Evolutionary conservation across 2,113 vertebrate species (phyloP).

Genomic region (Xyliphius kryptos): DNA sequence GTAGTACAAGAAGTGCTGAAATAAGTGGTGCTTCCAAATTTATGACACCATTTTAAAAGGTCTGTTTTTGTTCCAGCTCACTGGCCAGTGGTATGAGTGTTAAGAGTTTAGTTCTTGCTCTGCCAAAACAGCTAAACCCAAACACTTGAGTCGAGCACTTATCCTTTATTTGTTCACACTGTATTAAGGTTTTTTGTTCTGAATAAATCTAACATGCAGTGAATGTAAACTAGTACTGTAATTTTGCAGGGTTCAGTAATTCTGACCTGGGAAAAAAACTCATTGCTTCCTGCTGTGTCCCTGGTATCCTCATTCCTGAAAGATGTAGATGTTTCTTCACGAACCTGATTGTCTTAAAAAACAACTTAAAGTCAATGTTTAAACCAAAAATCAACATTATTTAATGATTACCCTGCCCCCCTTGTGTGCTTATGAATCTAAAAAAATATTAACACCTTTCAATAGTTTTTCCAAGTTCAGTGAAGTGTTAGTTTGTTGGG

Average conservation of each 20-base stretch:
- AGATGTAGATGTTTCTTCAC: not conserved
- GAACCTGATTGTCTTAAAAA: conserved; percentile 6
- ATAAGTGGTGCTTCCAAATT: no score
- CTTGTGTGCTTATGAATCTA: not conserved
- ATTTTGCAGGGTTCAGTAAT: not conserved
- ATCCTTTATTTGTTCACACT: no score
- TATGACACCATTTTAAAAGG: no score
- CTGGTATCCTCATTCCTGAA: not conserved
- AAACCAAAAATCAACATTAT: not conserved
- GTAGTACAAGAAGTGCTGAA: no score
- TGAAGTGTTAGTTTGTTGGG: conserved; percentile 11
- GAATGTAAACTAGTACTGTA: conserved; percentile 4
- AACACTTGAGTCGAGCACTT: no score
- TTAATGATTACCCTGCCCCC: not conserved
- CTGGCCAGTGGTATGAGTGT: no score
- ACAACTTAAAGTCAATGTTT: not conserved
- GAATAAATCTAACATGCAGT: no score
- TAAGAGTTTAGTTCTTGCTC: no score
- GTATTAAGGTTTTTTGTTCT: no score
- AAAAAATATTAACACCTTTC: conserved; percentile 27
- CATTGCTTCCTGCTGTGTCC: not conserved
- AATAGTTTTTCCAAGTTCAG: conserved; percentile 4
- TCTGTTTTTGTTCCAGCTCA: no score
- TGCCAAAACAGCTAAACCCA: no score
- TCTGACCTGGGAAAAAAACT: not conserved